Evolutionary conservation across 1,140 invertebrate genomes (phyloP), one percentile per base, ranked within the genome.

Genomic region (Brachionus asplanchnoidis): DNA sequence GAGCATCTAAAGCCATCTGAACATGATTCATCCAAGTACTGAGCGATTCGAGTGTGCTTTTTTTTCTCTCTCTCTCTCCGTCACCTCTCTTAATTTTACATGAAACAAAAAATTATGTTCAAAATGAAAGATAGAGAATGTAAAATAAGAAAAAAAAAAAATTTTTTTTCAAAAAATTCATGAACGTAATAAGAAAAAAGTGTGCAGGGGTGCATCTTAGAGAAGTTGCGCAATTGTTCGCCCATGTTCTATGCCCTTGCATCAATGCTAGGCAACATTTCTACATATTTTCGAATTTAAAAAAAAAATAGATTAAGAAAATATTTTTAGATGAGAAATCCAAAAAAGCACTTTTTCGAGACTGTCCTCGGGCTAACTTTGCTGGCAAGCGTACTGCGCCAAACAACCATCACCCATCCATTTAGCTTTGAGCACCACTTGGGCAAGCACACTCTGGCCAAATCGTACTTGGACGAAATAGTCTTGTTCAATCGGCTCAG

Each of bases 291-390:
- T 56, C 17, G 8, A 46, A 46, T 20, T 53, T 56, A 32, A 32
- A 32, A 32, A 32, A 32, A 32, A 32, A 32, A 32, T 3, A 32
- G 4, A 32, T 0, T 0, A 32, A 3, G 20, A 68, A 36, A 36
- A 40, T 32, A 70, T 36, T 70, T 75, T 23, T 36, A 77, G 20
- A 77, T 77, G 73, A 77, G 73, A 36, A 77, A 77, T 77, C 20
- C 17, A 12, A 77, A 77, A 50, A 77, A 77, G 20, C n/a, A 50
- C 46, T 50, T 77, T 50, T 77, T 77, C 26, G 73, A 77, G 20
- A 77, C 73, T 50, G 20, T 77, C 11, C 17, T 77, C 28, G 42
- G 73, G 9, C 17, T 77, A 23, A 77, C 73, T 6, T 9, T 77
- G 46, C 17, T 77, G 17, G 73, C 73, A 77, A 77, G 46, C 26